A percentile compares a stretch with the other conserved stretches of the same genome.
Evolutionary conservation across 1,140 invertebrate species (phyloP).

Genomic region (Fopius arisanus): DNA sequence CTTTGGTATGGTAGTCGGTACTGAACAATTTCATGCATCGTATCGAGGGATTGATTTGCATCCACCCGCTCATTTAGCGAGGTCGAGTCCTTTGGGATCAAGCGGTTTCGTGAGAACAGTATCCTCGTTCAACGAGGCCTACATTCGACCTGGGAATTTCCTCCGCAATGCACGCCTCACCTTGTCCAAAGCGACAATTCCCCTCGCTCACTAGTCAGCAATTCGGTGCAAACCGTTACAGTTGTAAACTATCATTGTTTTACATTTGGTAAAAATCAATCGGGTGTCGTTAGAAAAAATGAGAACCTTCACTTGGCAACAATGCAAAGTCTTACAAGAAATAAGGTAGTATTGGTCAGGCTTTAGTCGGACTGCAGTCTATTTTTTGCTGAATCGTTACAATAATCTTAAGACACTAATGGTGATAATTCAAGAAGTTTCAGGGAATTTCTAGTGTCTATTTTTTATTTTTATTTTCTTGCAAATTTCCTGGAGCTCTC

Average conservation of each 20-base stretch:
- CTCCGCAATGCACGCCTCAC: not conserved
- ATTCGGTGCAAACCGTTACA: not conserved
- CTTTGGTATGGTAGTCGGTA: conserved; percentile 15
- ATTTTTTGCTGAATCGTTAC: no score
- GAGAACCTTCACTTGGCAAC: no score
- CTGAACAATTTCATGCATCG: conserved; percentile 52
- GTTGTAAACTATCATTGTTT: not conserved
- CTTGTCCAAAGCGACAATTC: conserved; percentile 2
- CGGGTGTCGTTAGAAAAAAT: no score
- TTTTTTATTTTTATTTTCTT: not conserved
- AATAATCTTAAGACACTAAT: no score
- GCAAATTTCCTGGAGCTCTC: not conserved
- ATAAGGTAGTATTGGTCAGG: no score
- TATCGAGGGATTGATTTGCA: conserved; percentile 63
- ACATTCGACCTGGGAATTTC: conserved; percentile 16
- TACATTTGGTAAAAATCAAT: not conserved
- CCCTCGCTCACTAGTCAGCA: not conserved
- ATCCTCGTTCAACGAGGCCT: conserved; percentile 18
- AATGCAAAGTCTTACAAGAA: no score
- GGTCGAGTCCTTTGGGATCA: conserved; percentile 52
- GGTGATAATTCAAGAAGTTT: no score
- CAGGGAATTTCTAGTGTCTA: no score
- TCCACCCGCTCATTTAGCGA: conserved; percentile 59
- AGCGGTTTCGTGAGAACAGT: not conserved
- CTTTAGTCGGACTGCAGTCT: no score